Evolutionary conservation across 1,140 invertebrate genomes (phyloP), one percentile per base, ranked within the genome.

Genomic region (Whitmania pigra): DNA sequence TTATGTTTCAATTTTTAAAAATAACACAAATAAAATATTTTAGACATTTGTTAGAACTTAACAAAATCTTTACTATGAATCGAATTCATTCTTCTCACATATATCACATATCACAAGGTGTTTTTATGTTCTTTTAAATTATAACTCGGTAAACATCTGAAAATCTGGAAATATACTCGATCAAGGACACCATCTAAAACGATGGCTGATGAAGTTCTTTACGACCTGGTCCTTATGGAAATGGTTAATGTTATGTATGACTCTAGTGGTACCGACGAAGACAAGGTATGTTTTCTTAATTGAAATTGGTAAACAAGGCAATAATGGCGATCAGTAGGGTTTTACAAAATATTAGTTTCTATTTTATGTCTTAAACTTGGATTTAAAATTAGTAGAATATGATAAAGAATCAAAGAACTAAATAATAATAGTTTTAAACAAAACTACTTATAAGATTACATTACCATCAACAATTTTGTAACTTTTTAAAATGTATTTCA

Each of bases 401-500:
- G 9, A 11, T 49, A 49, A 11, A 11, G 43, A 49, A 49, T 49
- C 15, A 11, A 49, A 49, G 43, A 15, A 17, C 9, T 0, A 49
- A 15, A 49, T 49, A 49, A 49, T 36, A 49, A 11, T 49, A 17
- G 43, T 49, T 49, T 49, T 49, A 49, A 15, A 49, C 15, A 17
- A 49, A 15, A 0, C 43, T 49, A 49, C 31, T 36, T 36, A 57
- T 57, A 57, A n/a, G 9, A 57, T 57, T n/a, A 57, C 25, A 5
- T 13, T 63, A 63, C 18, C 29, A 63, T 13, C 22, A 25, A 63
- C 22, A 6, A 20, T 75, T 53, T 71, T 71, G 75, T 72, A 68
- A 72, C 53, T 69, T 73, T 43, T 75, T 73, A 73, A 76, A 73
- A 83, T 83, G 77, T 75, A 87, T 78, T 80, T 63, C 76, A 85